Base-by-base conservation (phyloP, 2,888 invertebrate genomes). In the Aspidiotus destructor region DNA sequence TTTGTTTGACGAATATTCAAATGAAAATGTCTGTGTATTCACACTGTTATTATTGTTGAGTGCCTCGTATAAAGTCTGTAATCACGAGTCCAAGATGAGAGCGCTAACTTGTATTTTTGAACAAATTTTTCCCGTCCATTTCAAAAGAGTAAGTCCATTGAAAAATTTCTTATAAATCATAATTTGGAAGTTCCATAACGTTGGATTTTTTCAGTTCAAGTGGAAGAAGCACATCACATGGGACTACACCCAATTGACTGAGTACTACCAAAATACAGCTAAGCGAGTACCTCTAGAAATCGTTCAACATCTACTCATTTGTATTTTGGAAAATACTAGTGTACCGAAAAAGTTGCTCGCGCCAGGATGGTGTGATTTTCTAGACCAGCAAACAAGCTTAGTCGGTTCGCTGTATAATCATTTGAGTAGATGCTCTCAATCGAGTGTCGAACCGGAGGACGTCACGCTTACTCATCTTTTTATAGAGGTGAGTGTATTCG, bases 331-430 rank as follows among this genome's bases (percentile, higher is more conserved):
- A 15, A 13, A 16, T 17, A 62, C 62, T 6, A 13, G 13, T 7
- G 13, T 62, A n/a, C 40, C 54, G 11, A 15, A 62, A 44, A 41
- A 69, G 16, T 62, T 62, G 11, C 41, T 8, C 10, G 54, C 42
- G 0, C 15, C 15, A 10, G 62, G 69, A 13, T 62, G 62, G 69
- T 69, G 54, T 41, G 57, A 69, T 62, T 69, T 69, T 42, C 10
- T 57, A 1, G 69, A 69, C 10, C 44, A 69, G 41, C 17, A 41
- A 54, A 62, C 55, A 10, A n/a, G 9, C 48, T 3, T 69, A 8
- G 44, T 54, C 9, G 54, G 55, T 17, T 44, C 17, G 62, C 55
- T 69, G 15, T 69, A 62, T 17, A 57, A 44, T 7, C 62, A 62
- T 57, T 53, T 69, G 10, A 69, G 28, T 62, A 52, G 41, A 11